These are phyloP conservation scores for Alosa sapidissima DNA, from an alignment of 2,797 vertebrate genomes.

Conservation along the genomic window DNA sequence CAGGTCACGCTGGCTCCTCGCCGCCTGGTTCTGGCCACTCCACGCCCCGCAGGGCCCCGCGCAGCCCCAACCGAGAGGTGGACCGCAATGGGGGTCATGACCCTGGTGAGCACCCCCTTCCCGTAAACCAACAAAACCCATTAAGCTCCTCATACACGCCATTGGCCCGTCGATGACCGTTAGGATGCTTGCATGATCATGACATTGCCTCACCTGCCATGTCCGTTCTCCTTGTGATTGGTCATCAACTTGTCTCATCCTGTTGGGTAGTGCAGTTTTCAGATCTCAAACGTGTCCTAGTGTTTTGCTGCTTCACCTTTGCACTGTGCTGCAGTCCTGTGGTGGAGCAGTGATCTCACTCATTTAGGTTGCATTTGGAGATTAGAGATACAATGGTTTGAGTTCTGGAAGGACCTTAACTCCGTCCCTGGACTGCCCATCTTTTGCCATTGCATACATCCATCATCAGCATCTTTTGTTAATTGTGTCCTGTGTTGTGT, in stretches of 20 bases:
- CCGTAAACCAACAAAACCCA: not conserved
- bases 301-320: not conserved
- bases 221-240: not conserved
- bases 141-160: not conserved
- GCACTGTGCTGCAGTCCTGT: not conserved
- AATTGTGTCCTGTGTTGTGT: not conserved
- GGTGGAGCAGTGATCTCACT: not conserved
- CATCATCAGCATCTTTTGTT: not conserved
- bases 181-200: not conserved
- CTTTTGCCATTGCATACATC: too few species aligned
- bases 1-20: constrained; percentile 79
- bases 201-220: not conserved
- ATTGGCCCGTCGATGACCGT: not conserved
- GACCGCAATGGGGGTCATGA: constrained; percentile 95
- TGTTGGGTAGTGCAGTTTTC: not conserved
- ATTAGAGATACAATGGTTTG: not conserved
- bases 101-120: constrained; percentile 77
- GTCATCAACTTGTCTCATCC: not conserved
- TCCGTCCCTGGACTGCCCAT: not conserved
- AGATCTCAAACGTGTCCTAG: not conserved
- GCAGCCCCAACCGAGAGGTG: constrained; percentile 89
- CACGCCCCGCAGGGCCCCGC: constrained; percentile 85
- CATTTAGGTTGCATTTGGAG: not conserved
- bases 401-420: not conserved
- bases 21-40: constrained; percentile 88